Evolutionary conservation across 2,888 invertebrate genomes (phyloP), one percentile per base, ranked within the genome.

Genomic region (Luffia ferchaultella): DNA sequence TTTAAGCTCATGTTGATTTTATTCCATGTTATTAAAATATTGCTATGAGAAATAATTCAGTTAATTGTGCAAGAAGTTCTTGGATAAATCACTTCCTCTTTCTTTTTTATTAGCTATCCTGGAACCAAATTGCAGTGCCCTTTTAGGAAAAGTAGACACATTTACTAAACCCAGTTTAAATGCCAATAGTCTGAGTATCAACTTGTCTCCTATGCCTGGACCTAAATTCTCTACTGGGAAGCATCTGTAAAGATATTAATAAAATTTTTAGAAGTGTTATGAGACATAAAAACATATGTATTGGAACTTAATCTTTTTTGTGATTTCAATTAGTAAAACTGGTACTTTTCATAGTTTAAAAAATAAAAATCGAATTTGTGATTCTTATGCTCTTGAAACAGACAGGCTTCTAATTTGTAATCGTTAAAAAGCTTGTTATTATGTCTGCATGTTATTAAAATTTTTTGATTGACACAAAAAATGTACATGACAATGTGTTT

Each of bases 71-170:
- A 55, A 48, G 59, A 79, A 76, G 41, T 65, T 72, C 62, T 64
- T 68, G 3, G 96, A 96, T 52, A 88, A 62, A 66, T 95, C 91
- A 63, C 88, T 87, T 2, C 93, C 97, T 68, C 94, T 95, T 79
- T 97, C 95, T 68, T 93, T 95, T 46, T 89, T 88, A 70, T 95
- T 93, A 2, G 96, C 98, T 64, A 99, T 97, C 65, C 95, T 87
- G 0, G 96, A 96, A 12, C 99, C 99, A 85, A 99, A 99, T 71
- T 99, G 99, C 60, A 99, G 88, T 0, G 98, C 99, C 67, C 96
- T 80, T 74, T 99, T 99, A 44, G 94, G 95, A 47, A 95, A 87
- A 44, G 73, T 70, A 2, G 91, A 88, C 2, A 89, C 89, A 49
- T 80, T 73, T 54, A 67, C 69, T 41, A 94, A 76, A 1, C 93